A percentile compares a stretch with the other conserved stretches of the same genome.
phyloP scores from a whole-genome alignment of 2,888 invertebrate genomes.

The Rosalia funebris region DNA sequence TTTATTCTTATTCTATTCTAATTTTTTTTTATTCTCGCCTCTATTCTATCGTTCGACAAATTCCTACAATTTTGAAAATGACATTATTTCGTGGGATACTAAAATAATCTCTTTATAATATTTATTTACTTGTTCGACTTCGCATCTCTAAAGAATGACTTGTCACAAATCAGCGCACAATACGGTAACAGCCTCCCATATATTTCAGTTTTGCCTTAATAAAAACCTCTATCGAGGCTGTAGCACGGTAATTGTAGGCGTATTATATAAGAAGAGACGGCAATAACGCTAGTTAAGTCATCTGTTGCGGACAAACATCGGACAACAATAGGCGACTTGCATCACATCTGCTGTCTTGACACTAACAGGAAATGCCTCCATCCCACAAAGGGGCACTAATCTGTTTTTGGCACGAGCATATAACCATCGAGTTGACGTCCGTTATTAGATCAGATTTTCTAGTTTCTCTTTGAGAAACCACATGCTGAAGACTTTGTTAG shows the following conservation, averaged over 20 bases:
- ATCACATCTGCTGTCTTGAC: slow-evolving; percentile 45
- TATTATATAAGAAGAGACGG: slow-evolving; percentile 16
- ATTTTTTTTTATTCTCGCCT: too few relatives aligned
- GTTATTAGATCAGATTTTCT: slow-evolving; percentile 22
- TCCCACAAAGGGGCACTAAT: slow-evolving; percentile 38
- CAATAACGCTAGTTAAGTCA: slow-evolving; percentile 24
- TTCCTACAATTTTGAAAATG: too few relatives aligned
- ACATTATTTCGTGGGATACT: too few relatives aligned
- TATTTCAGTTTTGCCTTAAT: background rate
- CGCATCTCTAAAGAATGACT: too few relatives aligned
- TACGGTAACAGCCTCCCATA: background rate
- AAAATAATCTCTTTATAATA: too few relatives aligned
- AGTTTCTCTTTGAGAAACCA: slow-evolving; percentile 16
- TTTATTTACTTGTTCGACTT: too few relatives aligned
- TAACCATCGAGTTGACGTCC: slow-evolving; percentile 20
- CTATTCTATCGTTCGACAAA: too few relatives aligned
- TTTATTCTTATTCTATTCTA: too few relatives aligned
- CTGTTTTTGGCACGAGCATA: slow-evolving; percentile 42
- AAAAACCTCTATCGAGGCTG: background rate
- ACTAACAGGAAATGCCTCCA: slow-evolving; percentile 44
- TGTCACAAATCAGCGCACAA: background rate
- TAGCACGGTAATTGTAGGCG: slow-evolving; percentile 18
- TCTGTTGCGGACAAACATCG: slow-evolving; percentile 22
- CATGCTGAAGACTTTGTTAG: slow-evolving; percentile 21
- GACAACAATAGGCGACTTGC: slow-evolving; percentile 32